Evolutionary conservation across 1,140 invertebrate genomes (phyloP).

Genomic region (Gonioctena quinquepunctata): DNA sequence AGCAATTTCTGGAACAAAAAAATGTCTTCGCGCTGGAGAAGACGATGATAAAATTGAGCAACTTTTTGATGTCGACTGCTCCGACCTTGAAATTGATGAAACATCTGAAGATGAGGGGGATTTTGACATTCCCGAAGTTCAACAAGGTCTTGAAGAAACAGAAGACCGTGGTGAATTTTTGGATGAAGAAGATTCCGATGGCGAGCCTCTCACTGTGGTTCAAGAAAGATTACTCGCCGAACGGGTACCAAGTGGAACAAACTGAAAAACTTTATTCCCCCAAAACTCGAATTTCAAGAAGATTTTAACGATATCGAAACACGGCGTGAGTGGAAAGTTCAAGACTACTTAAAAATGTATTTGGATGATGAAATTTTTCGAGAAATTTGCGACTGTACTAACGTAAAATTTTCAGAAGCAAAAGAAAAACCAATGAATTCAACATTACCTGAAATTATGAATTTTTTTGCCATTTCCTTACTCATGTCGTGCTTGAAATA

Average conservation of each 20-base stretch:
- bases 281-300: conserved; percentile 12
- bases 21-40: neutral
- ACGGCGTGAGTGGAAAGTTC: conserved; percentile 4
- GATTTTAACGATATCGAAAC: conserved; percentile 6
- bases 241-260: conserved; percentile 11
- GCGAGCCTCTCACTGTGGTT: conserved; percentile 14
- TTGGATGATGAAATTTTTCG: conserved; percentile 19
- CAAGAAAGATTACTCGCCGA: conserved; percentile 4
- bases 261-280: neutral
- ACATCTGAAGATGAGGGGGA: conserved; percentile 8
- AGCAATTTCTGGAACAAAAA: neutral
- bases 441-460: conserved; percentile 22
- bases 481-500: conserved; percentile 35
- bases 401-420: conserved; percentile 23
- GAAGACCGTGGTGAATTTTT: neutral
- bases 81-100: conserved; percentile 15
- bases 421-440: conserved; percentile 26
- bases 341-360: conserved; percentile 21
- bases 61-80: conserved; percentile 9
- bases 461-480: conserved; percentile 25
- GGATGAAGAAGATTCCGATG: conserved; percentile 13
- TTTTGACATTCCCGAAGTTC: conserved; percentile 13
- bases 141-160: neutral
- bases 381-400: conserved; percentile 29
- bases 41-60: conserved; percentile 15